Percentiles rank a stretch among this genome's conserved stretches.
These are phyloP conservation scores for Lagria hirta DNA, from an alignment of 2,888 invertebrate genomes.

Conservation along the genomic window DNA sequence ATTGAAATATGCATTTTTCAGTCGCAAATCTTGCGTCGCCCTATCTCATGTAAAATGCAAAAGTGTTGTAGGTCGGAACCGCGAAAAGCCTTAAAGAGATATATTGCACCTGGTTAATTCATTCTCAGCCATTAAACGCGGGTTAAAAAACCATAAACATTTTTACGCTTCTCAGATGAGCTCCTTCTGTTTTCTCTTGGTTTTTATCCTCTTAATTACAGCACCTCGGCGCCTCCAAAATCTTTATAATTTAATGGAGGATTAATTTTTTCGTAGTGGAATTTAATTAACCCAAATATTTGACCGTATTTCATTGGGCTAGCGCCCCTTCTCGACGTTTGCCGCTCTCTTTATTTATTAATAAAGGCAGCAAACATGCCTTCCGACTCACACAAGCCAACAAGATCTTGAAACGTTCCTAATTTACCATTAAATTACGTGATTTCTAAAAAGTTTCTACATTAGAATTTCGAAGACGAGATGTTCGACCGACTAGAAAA, in stretches of 20 bases:
- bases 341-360: slow-evolving; percentile 19
- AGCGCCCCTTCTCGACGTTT: slow-evolving; percentile 8
- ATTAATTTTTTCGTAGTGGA: slow-evolving; percentile 37
- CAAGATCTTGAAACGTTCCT: no score
- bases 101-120: slow-evolving; percentile 50
- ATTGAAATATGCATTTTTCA: slow-evolving; percentile 40
- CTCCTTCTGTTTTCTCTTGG: slow-evolving; percentile 32
- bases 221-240: slow-evolving; percentile 31
- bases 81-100: slow-evolving; percentile 40
- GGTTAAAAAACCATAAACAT: slow-evolving; percentile 52
- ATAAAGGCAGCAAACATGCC: no score
- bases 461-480: no score
- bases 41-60: slow-evolving; percentile 44
- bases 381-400: no score
- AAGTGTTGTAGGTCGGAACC: slow-evolving; percentile 30
- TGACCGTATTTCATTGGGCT: slow-evolving; percentile 9
- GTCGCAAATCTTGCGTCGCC: slow-evolving; percentile 40
- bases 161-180: slow-evolving; percentile 45
- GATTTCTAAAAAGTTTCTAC: no score
- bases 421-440: no score
- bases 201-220: slow-evolving; percentile 34
- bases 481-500: no score
- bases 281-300: slow-evolving; percentile 34
- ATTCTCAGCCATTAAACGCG: slow-evolving; percentile 48
- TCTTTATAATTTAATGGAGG: slow-evolving; percentile 42